A percentile compares a stretch with the other conserved stretches of the same genome.
phyloP scores from a whole-genome alignment of 2,888 invertebrate genomes.

The Spilosoma lubricipeda region DNA sequence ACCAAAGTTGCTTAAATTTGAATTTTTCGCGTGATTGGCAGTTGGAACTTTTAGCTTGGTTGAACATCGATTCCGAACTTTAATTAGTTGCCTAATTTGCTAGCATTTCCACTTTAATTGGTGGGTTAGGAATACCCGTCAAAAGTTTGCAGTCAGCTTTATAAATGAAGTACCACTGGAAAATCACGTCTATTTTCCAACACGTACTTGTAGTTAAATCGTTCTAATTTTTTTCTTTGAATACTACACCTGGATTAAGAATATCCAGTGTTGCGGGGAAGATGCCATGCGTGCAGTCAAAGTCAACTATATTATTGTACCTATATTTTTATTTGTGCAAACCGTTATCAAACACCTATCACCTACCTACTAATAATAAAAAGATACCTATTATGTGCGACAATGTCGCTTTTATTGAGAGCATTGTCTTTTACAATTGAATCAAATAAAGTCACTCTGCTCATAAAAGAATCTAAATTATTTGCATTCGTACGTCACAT shows the following conservation, averaged over 20 bases:
- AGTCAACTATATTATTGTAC: too few relatives aligned
- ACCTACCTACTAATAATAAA: too few relatives aligned
- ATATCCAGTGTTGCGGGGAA: too few relatives aligned
- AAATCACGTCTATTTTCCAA: too few relatives aligned
- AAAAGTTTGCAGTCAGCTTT: conserved; percentile 5
- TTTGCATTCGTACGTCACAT: conserved; percentile 49
- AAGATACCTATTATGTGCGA: background rate
- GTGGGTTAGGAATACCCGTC: conserved; percentile 11
- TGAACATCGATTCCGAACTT: conserved; percentile 33
- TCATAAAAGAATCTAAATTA: conserved; percentile 50
- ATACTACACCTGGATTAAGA: too few relatives aligned
- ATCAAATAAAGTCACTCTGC: conserved; percentile 46
- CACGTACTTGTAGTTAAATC: too few relatives aligned
- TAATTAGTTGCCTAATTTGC: conserved; percentile 33
- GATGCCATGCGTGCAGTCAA: too few relatives aligned
- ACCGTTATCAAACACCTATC: too few relatives aligned
- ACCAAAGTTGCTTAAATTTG: conserved; percentile 11
- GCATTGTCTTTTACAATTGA: conserved; percentile 10
- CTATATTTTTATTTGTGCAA: too few relatives aligned
- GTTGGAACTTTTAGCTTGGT: conserved; percentile 18
- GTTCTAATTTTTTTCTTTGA: too few relatives aligned
- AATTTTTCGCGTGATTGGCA: conserved; percentile 37
- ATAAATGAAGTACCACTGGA: background rate
- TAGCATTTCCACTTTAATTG: conserved; percentile 35
- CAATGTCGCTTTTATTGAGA: background rate